Conservation (phyloP, 2,113 vertebrate species). For the Equus przewalskii region DNA sequence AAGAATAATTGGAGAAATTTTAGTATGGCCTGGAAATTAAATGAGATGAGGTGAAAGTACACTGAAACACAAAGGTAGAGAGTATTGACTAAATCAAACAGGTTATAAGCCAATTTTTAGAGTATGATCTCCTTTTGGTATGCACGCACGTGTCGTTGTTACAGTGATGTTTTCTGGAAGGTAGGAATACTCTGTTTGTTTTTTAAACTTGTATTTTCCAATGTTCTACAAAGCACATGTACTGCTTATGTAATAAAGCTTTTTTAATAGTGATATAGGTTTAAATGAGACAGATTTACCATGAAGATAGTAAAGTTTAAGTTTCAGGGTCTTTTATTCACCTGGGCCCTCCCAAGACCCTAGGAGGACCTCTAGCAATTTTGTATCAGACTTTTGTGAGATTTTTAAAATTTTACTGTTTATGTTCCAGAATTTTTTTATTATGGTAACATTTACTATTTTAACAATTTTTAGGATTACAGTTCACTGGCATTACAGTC, state of each 20-base stretch:
- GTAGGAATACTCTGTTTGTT: not conserved
- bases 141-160: not conserved
- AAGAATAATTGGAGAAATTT: not conserved
- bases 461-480: not conserved
- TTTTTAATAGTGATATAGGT: not conserved
- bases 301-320: not conserved
- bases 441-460: not conserved
- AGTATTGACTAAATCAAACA: not conserved
- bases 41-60: not conserved
- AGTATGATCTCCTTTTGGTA: not conserved
- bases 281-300: slow-evolving; percentile 25
- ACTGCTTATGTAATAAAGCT: not conserved
- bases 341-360: not conserved
- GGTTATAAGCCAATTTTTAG: not conserved
- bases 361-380: not conserved
- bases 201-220: slow-evolving; percentile 34
- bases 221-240: not conserved
- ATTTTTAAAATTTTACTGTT: not conserved
- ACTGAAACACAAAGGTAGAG: not conserved
- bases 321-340: not conserved
- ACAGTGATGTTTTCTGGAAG: not conserved
- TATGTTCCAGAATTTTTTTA: not conserved
- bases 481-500: not conserved
- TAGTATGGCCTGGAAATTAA: not conserved
- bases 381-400: not conserved